Evolutionary conservation across 2,113 vertebrate genomes (phyloP).

Genomic region (Dissostichus mawsoni): DNA sequence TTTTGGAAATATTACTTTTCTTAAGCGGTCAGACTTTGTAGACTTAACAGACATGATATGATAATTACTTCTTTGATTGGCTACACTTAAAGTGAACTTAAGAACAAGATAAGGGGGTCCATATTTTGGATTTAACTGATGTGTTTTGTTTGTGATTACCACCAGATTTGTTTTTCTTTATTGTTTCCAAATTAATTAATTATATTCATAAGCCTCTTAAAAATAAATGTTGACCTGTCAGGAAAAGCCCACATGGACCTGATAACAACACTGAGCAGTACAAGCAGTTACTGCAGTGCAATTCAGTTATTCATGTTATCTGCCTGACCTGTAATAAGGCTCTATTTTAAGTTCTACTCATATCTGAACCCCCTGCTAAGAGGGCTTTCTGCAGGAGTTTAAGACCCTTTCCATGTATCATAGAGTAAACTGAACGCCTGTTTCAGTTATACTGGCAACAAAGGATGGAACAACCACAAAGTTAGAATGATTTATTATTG

Average conservation of each 20-base stretch:
- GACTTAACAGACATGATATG: not conserved
- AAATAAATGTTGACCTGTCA: not conserved
- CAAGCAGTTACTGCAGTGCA: not conserved
- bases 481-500: not conserved
- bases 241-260: not conserved
- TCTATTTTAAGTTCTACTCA: not conserved
- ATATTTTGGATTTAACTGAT: not conserved
- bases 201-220: not conserved
- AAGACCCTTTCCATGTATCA: not conserved
- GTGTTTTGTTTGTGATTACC: not conserved
- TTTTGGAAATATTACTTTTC: not conserved
- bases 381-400: not conserved
- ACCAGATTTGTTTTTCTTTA: not conserved
- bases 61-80: not conserved
- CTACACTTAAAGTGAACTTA: not conserved
- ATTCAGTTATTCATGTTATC: not conserved
- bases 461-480: not conserved
- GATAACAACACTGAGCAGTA: not conserved
- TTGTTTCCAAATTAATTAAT: constrained; percentile 3
- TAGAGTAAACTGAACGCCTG: no score
- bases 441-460: not conserved
- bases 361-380: not conserved
- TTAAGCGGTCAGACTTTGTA: not conserved
- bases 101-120: no score
- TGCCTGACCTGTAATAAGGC: not conserved